phyloP scores from a whole-genome alignment of 1,140 invertebrate species.

The Cotesia vestalis region DNA sequence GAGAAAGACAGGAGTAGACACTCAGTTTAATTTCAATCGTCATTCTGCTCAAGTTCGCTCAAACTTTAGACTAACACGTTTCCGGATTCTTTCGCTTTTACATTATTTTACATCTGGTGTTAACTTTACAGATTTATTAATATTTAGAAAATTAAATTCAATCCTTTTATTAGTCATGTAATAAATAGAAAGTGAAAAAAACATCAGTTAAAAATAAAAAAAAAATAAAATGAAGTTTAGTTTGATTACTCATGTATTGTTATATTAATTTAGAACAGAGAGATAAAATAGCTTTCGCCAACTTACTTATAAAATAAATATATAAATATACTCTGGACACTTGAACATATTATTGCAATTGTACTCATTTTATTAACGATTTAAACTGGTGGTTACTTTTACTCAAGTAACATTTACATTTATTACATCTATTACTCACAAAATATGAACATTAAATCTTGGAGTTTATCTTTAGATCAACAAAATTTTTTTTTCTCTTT shows the following conservation, averaged over 20 bases:
- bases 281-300: too few species aligned
- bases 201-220: neutral
- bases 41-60: neutral
- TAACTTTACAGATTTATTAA: neutral
- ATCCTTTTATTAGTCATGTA: neutral
- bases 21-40: constrained; percentile 23
- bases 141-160: neutral
- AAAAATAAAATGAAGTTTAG: neutral
- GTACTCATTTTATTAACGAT: too few species aligned
- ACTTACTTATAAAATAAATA: too few species aligned
- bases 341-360: too few species aligned
- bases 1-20: constrained; percentile 17
- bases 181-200: neutral
- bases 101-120: neutral
- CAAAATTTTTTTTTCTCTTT: too few species aligned
- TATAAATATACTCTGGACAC: too few species aligned
- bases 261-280: too few species aligned
- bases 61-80: constrained; percentile 12
- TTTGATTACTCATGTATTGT: neutral
- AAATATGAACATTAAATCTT: neutral
- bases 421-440: too few species aligned
- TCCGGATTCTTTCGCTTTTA: constrained; percentile 24
- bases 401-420: too few species aligned
- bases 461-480: too few species aligned
- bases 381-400: too few species aligned